Conservation (phyloP, 2,888 invertebrate genomes). For the Tetrapedia diversipes region DNA sequence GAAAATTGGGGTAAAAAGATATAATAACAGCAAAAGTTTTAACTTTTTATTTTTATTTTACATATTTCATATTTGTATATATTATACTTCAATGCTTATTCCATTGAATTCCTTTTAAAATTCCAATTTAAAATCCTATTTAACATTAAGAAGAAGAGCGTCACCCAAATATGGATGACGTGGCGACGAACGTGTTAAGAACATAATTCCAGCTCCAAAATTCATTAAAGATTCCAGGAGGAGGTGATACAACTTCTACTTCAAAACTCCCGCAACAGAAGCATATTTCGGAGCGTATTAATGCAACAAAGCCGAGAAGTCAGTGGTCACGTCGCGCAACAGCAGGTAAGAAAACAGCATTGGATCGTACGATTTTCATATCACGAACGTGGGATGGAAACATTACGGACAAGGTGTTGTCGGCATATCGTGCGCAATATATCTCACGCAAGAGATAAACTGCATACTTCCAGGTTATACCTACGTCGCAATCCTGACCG, state of each 20-base stretch:
- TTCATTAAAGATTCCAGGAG: background rate
- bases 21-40: too few relatives aligned
- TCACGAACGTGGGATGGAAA: slow-evolving; percentile 20
- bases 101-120: too few relatives aligned
- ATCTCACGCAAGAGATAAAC: slow-evolving; percentile 40
- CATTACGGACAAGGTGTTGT: slow-evolving; percentile 33
- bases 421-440: slow-evolving; percentile 39
- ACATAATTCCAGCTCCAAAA: too few relatives aligned
- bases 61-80: too few relatives aligned
- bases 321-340: background rate
- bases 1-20: too few relatives aligned
- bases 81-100: too few relatives aligned
- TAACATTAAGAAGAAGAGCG: too few relatives aligned
- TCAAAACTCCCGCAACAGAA: background rate
- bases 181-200: too few relatives aligned
- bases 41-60: too few relatives aligned
- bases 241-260: background rate
- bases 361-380: slow-evolving; percentile 26
- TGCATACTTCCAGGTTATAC: slow-evolving; percentile 30
- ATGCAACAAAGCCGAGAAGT: background rate
- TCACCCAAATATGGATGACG: too few relatives aligned
- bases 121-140: too few relatives aligned
- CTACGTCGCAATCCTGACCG: background rate
- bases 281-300: too few relatives aligned
- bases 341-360: background rate